A percentile compares a stretch with the other conserved stretches of the same genome.
Evolutionary conservation across 2,113 vertebrate species (phyloP).

Genomic region (Anguilla rostrata): DNA sequence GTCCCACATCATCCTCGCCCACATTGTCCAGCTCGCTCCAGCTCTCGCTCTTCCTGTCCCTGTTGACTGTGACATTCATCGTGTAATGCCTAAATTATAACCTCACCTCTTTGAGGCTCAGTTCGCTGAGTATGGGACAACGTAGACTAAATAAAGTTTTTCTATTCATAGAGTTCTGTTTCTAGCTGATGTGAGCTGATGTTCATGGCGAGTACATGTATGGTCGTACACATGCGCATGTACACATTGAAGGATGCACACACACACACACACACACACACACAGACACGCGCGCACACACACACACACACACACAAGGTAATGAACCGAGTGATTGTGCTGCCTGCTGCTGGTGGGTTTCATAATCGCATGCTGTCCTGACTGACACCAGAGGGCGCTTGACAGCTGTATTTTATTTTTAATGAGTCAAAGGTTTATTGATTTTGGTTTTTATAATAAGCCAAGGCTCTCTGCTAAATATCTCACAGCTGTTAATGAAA

Average conservation of each 20-base stretch:
- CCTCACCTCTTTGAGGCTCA: neutral
- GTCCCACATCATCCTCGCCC: constrained; percentile 23
- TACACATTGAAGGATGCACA: neutral
- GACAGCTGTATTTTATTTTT: neutral
- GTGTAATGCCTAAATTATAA: neutral
- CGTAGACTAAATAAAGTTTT: neutral
- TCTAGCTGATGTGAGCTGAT: neutral
- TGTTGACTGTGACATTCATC: constrained; percentile 12
- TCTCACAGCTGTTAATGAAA: neutral
- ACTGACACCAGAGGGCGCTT: neutral
- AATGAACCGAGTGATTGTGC: neutral
- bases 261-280: neutral
- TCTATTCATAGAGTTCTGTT: neutral
- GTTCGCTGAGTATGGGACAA: neutral
- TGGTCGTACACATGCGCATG: neutral
- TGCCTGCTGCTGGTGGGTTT: neutral
- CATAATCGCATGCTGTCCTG: neutral
- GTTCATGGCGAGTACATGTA: neutral
- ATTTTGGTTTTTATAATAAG: neutral
- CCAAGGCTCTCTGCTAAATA: neutral
- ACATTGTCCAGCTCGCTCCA: too few species aligned
- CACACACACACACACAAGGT: neutral
- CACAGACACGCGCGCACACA: neutral
- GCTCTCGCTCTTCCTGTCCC: neutral
- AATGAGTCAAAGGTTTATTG: neutral